Evolutionary conservation across 1,140 invertebrate species (phyloP), one percentile per base, ranked within the genome.

Genomic region (Heterodera schachtii): DNA sequence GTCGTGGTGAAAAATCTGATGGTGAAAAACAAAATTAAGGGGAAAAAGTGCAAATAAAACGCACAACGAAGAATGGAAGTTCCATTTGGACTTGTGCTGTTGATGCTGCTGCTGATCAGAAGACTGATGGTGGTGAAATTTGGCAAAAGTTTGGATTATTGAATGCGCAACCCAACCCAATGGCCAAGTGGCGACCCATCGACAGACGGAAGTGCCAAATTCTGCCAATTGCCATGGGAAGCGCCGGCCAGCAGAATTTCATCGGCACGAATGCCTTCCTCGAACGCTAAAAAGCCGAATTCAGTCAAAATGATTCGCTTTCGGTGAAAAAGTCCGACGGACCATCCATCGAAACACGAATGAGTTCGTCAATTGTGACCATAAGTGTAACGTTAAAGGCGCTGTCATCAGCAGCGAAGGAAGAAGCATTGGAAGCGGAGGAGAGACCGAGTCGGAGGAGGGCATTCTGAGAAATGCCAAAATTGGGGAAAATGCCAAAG

Each of bases 51-150:
- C 21, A 41, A 11, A 13, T 71, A 11, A 11, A n/a, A 71, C 31
- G 11, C 31, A 71, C 43, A 87, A 75, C 43, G 85, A 85, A 0
- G 85, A 85, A 31, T 86, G 85, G 81, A 87, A 86, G 47, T 79
- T 86, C 85, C 85, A 86, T 79, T 87, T 85, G n/a, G 83, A 47
- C 60, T 57, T 69, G 5, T 60, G 73, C 21, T 19, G 44, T 16
- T 78, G 13, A 1, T 60, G 73, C 21, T 19, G 44, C 9, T 78
- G 13, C 0, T 64, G 49, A 52, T 52, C 49, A 52, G 49, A 52
- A 31, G 31, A 31, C 31, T 31, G 31, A 31, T 31, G 31, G 31
- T 31, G 31, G 31, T 31, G 31, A 31, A 31, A 31, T 31, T 31
- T 31, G 31, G 31, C 31, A 31, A 31, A 31, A 31, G 31, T 31